phyloP scores from a whole-genome alignment of 2,888 invertebrate genomes.

The Slavum lentiscoides region DNA sequence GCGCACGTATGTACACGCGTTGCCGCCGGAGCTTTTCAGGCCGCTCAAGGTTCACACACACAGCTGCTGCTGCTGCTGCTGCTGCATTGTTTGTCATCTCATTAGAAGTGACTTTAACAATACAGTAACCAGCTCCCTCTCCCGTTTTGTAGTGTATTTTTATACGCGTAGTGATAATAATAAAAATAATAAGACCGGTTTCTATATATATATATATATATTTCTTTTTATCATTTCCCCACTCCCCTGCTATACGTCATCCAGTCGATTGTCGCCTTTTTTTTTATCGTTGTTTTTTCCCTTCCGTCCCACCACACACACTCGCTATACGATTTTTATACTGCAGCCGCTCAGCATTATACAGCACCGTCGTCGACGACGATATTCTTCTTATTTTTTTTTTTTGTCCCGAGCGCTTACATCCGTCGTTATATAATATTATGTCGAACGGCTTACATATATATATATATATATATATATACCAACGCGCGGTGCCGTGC shows the following conservation, averaged over 20 bases:
- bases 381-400: constrained; percentile 42
- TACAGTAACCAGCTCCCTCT: constrained; percentile 29
- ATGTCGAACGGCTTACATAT: too few species aligned
- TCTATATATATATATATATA: constrained; percentile 11
- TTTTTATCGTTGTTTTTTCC: background rate
- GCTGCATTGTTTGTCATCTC: constrained; percentile 50
- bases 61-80: too few species aligned
- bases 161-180: constrained; percentile 3
- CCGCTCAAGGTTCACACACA: constrained; percentile 47
- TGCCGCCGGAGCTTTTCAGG: constrained; percentile 48
- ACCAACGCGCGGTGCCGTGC: too few species aligned
- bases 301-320: too few species aligned
- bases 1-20: constrained; percentile 13
- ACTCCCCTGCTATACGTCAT: background rate
- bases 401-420: constrained; percentile 26
- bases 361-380: background rate
- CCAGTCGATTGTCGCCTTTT: constrained; percentile 42
- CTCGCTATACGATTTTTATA: too few species aligned
- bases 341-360: too few species aligned
- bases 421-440: background rate
- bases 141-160: too few species aligned
- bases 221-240: background rate
- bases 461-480: too few species aligned
- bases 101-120: constrained; percentile 52
- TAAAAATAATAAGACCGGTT: constrained; percentile 41